Conservation (phyloP, 2,113 vertebrate species). For the Macheiramphus alcinus region DNA sequence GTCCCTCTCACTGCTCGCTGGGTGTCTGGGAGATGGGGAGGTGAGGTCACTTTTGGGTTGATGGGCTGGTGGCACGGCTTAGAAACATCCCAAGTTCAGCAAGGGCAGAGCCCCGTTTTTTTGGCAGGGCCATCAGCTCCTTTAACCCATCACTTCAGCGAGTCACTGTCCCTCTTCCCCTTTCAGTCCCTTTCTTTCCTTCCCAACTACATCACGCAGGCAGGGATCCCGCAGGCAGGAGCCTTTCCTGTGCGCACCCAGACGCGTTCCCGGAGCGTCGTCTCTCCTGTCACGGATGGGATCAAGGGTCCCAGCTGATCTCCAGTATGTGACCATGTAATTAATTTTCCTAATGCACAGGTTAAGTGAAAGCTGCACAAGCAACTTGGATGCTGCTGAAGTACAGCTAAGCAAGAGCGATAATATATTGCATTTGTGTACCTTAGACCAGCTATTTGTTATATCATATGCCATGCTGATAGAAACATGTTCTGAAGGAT, state of each 20-base stretch:
- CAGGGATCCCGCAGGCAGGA: neutral
- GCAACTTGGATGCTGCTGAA: neutral
- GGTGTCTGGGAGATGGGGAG: neutral
- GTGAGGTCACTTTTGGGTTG: neutral
- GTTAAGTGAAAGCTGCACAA: neutral
- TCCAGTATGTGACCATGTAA: neutral
- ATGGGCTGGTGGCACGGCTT: neutral
- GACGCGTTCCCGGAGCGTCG: accelerated
- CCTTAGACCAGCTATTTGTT: neutral
- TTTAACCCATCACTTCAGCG: neutral
- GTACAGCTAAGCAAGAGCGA: neutral
- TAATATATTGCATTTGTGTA: neutral
- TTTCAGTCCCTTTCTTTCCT: neutral
- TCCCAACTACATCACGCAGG: neutral
- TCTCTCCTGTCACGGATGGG: neutral
- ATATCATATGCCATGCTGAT: neutral
- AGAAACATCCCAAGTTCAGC: neutral
- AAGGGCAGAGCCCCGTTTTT: neutral
- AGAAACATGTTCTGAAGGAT: neutral
- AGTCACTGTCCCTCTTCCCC: neutral
- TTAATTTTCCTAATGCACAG: neutral
- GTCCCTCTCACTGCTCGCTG: accelerated
- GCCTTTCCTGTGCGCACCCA: neutral
- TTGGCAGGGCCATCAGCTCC: neutral
- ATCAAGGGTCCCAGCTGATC: neutral